Conservation (phyloP, 1,140 invertebrate species). For the Anoplolepis gracilipes region DNA sequence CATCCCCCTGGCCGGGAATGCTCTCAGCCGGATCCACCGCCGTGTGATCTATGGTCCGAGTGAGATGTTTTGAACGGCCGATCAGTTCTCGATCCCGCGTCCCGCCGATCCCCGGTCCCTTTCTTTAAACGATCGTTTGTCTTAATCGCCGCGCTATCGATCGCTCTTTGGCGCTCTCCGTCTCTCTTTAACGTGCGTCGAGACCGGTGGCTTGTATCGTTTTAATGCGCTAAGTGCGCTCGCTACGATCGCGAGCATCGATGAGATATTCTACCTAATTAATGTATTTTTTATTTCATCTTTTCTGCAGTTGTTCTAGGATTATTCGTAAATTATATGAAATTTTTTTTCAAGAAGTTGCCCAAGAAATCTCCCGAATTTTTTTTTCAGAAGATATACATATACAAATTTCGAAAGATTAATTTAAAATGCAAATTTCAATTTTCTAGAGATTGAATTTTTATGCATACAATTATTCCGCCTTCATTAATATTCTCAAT, state of each 20-base stretch:
- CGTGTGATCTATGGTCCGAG: slow-evolving; percentile 83
- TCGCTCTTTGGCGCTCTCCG: slow-evolving; percentile 70
- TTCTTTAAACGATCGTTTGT: slow-evolving; percentile 83
- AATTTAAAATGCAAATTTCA: not conserved
- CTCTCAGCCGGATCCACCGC: slow-evolving; percentile 68
- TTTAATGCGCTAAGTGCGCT: slow-evolving; percentile 25
- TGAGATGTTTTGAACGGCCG: slow-evolving; percentile 84
- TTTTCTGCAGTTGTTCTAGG: not conserved
- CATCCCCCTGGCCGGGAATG: slow-evolving; percentile 65
- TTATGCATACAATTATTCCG: not conserved
- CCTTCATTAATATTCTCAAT: slow-evolving; percentile 8
- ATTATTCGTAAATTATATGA: not conserved
- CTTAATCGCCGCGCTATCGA: slow-evolving; percentile 82
- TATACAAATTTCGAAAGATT: not conserved
- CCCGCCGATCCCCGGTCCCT: slow-evolving; percentile 65
- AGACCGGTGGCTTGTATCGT: slow-evolving; percentile 73
- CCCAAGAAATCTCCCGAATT: no score
- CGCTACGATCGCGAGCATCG: not conserved
- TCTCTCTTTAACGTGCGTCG: slow-evolving; percentile 58
- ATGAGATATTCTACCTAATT: not conserved
- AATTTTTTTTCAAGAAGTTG: no score
- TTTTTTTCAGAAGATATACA: no score
- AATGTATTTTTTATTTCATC: not conserved
- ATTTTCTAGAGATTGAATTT: not conserved
- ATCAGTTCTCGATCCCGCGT: slow-evolving; percentile 81